Percentiles rank a stretch among this genome's conserved stretches.
phyloP scores from a whole-genome alignment of 2,797 vertebrate species.

The Melopsittacus undulatus region DNA sequence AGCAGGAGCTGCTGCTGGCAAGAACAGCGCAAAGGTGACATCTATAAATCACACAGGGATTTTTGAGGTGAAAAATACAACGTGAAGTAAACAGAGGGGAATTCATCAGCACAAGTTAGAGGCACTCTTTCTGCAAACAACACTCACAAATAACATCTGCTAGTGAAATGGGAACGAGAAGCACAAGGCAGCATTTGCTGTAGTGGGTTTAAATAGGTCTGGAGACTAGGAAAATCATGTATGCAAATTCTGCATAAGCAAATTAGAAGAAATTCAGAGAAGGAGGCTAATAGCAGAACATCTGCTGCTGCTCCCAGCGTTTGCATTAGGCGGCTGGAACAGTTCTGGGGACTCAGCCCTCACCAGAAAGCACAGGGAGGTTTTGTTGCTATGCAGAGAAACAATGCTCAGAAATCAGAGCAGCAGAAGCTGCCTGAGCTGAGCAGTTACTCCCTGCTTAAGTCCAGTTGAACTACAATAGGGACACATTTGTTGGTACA shows the following conservation, averaged over 20 bases:
- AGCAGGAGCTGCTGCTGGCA: not conserved
- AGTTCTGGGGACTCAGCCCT: conserved; percentile 13
- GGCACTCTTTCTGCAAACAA: not conserved
- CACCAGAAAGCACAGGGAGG: not conserved
- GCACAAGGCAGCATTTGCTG: not conserved
- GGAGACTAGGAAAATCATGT: not conserved
- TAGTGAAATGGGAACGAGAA: not conserved
- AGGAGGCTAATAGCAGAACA: conserved; percentile 39
- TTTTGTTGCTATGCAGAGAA: conserved; percentile 52
- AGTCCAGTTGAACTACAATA: not conserved
- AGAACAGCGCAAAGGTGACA: not conserved
- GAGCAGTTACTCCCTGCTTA: not conserved
- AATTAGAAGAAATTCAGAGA: conserved; percentile 50
- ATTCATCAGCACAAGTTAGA: not conserved
- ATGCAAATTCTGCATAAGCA: conserved; percentile 35
- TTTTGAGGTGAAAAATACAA: not conserved
- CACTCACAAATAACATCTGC: not conserved
- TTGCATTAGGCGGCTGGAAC: not conserved
- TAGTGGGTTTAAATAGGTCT: not conserved
- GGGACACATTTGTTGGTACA: no score
- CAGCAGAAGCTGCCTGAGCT: not conserved
- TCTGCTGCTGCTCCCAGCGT: conserved; percentile 30
- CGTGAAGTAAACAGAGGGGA: not conserved
- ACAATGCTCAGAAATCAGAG: not conserved
- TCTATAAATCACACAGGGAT: not conserved